Conservation (phyloP, 2,113 vertebrate species). For the Sylvilagus bachmani region DNA sequence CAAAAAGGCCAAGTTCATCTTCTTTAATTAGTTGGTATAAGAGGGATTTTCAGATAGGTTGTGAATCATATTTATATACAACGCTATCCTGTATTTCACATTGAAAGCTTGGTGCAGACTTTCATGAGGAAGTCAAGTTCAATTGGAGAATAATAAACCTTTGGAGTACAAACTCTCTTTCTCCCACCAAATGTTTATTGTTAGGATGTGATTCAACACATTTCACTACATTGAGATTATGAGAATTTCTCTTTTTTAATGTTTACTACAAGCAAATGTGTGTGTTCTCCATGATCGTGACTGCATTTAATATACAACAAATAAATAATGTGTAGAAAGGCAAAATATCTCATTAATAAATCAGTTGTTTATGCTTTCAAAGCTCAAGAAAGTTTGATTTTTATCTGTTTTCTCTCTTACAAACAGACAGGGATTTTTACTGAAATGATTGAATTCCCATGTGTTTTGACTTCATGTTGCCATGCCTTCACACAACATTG, state of each 20-base stretch:
- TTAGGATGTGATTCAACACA: background rate
- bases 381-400: constrained; percentile 27
- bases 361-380: constrained; percentile 34
- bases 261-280: constrained; percentile 58
- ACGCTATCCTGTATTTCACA: constrained; percentile 63
- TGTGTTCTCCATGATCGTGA: constrained; percentile 7
- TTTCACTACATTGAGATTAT: background rate
- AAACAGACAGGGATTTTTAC: constrained; percentile 44
- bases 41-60: constrained; percentile 56
- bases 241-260: constrained; percentile 59
- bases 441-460: constrained; percentile 47
- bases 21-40: constrained; percentile 59
- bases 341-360: constrained; percentile 66
- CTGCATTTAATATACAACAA: constrained; percentile 7
- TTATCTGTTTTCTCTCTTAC: background rate
- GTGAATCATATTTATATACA: constrained; percentile 69
- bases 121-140: constrained; percentile 72
- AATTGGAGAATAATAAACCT: constrained; percentile 72
- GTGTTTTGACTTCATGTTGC: constrained; percentile 74
- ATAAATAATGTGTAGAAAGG: constrained; percentile 55
- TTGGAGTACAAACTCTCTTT: background rate
- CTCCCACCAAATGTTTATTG: background rate
- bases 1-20: constrained; percentile 5
- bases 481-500: constrained; percentile 50
- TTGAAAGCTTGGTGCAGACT: constrained; percentile 40